Percentiles rank a stretch among this genome's conserved stretches.
These are phyloP conservation scores for Scaptomyza pallida DNA, from an alignment of 1,140 invertebrate species.

Conservation along the genomic window DNA sequence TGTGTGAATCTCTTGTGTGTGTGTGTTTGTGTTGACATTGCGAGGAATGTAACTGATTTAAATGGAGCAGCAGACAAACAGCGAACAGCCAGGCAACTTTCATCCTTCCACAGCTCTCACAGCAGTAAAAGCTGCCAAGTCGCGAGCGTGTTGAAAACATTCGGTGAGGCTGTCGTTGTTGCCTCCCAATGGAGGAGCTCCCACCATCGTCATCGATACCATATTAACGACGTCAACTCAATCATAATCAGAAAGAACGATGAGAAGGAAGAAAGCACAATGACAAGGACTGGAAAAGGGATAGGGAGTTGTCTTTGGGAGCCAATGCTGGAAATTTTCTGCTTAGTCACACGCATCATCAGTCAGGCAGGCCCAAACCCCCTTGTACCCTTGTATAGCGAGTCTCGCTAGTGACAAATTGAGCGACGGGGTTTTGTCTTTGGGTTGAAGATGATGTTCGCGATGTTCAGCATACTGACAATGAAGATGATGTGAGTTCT, in stretches of 20 bases:
- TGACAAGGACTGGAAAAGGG: not conserved
- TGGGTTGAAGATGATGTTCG: constrained; percentile 20
- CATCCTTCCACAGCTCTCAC: not conserved
- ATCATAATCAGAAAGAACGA: constrained; percentile 61
- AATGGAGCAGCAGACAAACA: constrained; percentile 69
- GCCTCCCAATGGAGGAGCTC: not conserved
- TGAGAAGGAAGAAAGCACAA: not conserved
- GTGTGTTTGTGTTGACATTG: constrained; percentile 43
- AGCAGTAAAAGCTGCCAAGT: not conserved
- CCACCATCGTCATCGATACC: constrained; percentile 56
- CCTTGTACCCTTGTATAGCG: not conserved
- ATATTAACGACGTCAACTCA: constrained; percentile 74
- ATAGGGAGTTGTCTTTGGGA: constrained; percentile 16
- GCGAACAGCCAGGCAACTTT: constrained; percentile 32
- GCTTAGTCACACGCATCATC: constrained; percentile 73
- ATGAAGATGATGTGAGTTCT: constrained; percentile 30
- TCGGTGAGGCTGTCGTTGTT: not conserved
- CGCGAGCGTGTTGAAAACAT: constrained; percentile 17
- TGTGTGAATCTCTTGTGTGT: constrained; percentile 33
- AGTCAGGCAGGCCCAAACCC: constrained; percentile 43
- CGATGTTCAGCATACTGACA: not conserved
- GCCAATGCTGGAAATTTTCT: constrained; percentile 51
- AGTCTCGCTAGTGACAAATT: constrained; percentile 61
- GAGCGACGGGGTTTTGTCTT: constrained; percentile 50
- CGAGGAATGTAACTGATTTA: constrained; percentile 68